Percentiles rank a stretch among this genome's conserved stretches.
Evolutionary conservation across 2,113 vertebrate genomes (phyloP).

Genomic region (Psephotus haematonotus): DNA sequence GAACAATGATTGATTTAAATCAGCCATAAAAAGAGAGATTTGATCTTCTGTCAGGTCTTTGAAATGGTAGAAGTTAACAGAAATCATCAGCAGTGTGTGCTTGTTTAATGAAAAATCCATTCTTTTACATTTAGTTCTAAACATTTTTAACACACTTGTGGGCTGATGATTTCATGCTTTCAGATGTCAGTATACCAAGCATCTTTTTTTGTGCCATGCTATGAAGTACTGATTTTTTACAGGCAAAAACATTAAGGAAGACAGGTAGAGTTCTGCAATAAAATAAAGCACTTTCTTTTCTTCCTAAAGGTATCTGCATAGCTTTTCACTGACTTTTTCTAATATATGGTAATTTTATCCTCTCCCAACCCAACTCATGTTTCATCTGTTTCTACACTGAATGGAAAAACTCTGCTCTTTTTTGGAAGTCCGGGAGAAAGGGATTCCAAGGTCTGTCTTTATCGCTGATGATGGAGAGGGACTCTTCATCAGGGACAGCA

Average conservation of each 20-base stretch:
- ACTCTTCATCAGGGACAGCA: background rate
- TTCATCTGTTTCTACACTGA: background rate
- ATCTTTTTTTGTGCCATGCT: background rate
- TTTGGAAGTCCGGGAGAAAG: background rate
- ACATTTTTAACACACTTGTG: background rate
- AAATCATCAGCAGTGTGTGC: background rate
- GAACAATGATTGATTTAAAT: slow-evolving; percentile 55
- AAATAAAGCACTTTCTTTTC: background rate
- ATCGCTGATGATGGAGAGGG: background rate
- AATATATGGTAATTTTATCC: background rate
- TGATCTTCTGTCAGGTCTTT: slow-evolving; percentile 16
- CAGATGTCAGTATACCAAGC: background rate
- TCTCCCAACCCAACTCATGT: background rate
- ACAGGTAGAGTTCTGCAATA: background rate
- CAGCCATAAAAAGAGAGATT: background rate
- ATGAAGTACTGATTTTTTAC: background rate
- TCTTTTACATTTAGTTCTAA: background rate
- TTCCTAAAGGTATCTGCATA: background rate
- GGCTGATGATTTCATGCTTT: background rate
- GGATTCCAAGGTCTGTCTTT: background rate
- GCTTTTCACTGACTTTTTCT: background rate
- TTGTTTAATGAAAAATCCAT: slow-evolving; percentile 14
- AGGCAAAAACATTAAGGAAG: background rate
- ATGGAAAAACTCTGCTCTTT: background rate
- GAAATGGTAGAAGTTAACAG: slow-evolving; percentile 8